A percentile compares a stretch with the other conserved stretches of the same genome.
Evolutionary conservation across 2,888 invertebrate genomes (phyloP).

Genomic region (Xylophagus ater): DNA sequence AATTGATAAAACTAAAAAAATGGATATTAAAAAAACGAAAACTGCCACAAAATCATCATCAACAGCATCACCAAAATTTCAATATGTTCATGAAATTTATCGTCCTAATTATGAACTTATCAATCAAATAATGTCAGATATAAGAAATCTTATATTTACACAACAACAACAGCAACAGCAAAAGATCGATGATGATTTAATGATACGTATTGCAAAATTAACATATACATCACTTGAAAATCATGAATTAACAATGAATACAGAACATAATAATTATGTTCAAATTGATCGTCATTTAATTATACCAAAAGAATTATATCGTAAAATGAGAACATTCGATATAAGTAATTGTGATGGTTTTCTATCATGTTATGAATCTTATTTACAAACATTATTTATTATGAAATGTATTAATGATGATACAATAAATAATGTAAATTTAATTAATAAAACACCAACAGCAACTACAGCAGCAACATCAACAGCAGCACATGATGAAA

Average conservation of each 20-base stretch:
- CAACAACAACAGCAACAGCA: no score
- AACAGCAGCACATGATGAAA: no score
- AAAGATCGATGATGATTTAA: constrained; percentile 30
- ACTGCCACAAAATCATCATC: constrained; percentile 13
- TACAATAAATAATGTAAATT: constrained; percentile 13
- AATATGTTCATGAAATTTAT: constrained; percentile 9
- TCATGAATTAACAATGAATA: constrained; percentile 8
- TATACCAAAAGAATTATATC: constrained; percentile 35
- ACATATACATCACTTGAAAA: constrained; percentile 27
- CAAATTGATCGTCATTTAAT: constrained; percentile 21
- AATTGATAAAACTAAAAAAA: constrained; percentile 12
- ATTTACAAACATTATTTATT: constrained; percentile 21
- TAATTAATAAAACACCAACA: constrained; percentile 7
- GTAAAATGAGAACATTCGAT: constrained; percentile 31
- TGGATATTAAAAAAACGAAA: constrained; percentile 5
- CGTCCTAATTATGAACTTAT: constrained; percentile 32
- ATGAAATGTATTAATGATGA: constrained; percentile 15
- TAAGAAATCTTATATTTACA: constrained; percentile 33
- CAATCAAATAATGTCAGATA: constrained; percentile 33
- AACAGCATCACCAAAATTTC: constrained; percentile 15
- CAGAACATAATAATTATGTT: neutral
- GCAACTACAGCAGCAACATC: constrained; percentile 7
- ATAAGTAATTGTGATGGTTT: constrained; percentile 34
- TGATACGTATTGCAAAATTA: constrained; percentile 33
- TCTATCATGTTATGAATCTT: constrained; percentile 31